Evolutionary conservation across 2,888 invertebrate species (phyloP).

Genomic region (Unio delphinus): DNA sequence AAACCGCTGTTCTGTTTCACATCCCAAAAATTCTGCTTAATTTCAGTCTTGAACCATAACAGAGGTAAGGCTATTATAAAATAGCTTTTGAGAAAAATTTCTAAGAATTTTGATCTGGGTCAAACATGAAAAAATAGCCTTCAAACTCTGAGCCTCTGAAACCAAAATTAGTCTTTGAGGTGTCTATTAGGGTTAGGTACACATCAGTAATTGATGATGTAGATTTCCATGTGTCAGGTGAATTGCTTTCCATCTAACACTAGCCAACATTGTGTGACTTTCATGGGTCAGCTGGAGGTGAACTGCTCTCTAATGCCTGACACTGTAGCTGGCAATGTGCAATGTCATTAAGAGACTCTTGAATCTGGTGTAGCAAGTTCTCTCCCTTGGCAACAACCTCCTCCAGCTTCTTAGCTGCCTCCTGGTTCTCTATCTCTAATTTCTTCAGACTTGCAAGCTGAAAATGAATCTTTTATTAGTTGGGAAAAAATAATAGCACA

Average conservation of each 20-base stretch:
- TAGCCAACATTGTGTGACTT: constrained; percentile 16
- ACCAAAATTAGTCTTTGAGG: too few relatives aligned
- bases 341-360: constrained; percentile 91
- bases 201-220: neutral
- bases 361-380: constrained; percentile 87
- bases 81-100: too few relatives aligned
- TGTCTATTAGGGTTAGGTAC: too few relatives aligned
- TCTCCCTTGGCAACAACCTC: constrained; percentile 90
- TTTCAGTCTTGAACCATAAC: too few relatives aligned
- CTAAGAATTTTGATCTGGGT: too few relatives aligned
- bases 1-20: too few relatives aligned
- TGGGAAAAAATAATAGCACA: neutral
- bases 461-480: constrained; percentile 5
- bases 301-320: constrained; percentile 58
- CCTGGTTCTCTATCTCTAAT: constrained; percentile 92
- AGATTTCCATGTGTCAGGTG: too few relatives aligned
- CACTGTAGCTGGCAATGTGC: constrained; percentile 68
- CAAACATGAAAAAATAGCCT: too few relatives aligned
- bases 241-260: too few relatives aligned
- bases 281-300: constrained; percentile 51
- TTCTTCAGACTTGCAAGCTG: constrained; percentile 70
- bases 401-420: constrained; percentile 88
- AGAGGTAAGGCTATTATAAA: too few relatives aligned
- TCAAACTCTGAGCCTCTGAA: too few relatives aligned
- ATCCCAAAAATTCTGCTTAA: too few relatives aligned